Percentiles rank a stretch among this genome's conserved stretches.
phyloP scores from a whole-genome alignment of 2,113 vertebrate species.

The Myrmecobius fasciatus region DNA sequence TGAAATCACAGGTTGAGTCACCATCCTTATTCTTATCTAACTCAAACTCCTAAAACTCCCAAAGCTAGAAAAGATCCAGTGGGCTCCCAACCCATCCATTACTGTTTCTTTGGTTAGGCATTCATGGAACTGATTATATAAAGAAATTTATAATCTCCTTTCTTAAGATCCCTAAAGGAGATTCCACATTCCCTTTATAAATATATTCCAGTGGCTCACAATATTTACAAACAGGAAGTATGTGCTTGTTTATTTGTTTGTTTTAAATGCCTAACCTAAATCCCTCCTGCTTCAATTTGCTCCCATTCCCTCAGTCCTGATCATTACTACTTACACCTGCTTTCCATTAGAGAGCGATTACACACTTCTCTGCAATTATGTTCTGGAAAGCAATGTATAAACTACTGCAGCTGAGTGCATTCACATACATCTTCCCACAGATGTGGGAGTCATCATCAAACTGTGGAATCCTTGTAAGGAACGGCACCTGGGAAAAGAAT shows the following conservation, averaged over 20 bases:
- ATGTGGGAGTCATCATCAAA: slow-evolving; percentile 67
- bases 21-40: neutral
- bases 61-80: slow-evolving; percentile 55
- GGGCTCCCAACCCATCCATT: slow-evolving; percentile 35
- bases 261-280: slow-evolving; percentile 68
- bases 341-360: slow-evolving; percentile 71
- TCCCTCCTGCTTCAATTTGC: slow-evolving; percentile 69
- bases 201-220: slow-evolving; percentile 13
- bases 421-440: slow-evolving; percentile 53
- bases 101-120: slow-evolving; percentile 39
- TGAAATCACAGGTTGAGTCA: neutral
- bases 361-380: slow-evolving; percentile 71
- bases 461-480: slow-evolving; percentile 50
- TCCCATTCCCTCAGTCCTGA: slow-evolving; percentile 62
- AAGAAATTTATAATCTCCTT: slow-evolving; percentile 65
- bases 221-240: slow-evolving; percentile 16
- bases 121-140: slow-evolving; percentile 20
- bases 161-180: slow-evolving; percentile 61
- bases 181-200: slow-evolving; percentile 52
- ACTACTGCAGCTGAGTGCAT: slow-evolving; percentile 70
- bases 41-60: slow-evolving; percentile 54
- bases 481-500: slow-evolving; percentile 63
- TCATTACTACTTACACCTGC: slow-evolving; percentile 67
- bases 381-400: slow-evolving; percentile 61
- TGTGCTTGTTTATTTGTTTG: neutral